phyloP scores from a whole-genome alignment of 2,797 vertebrate genomes.

The Phyllotis vaccarum region DNA sequence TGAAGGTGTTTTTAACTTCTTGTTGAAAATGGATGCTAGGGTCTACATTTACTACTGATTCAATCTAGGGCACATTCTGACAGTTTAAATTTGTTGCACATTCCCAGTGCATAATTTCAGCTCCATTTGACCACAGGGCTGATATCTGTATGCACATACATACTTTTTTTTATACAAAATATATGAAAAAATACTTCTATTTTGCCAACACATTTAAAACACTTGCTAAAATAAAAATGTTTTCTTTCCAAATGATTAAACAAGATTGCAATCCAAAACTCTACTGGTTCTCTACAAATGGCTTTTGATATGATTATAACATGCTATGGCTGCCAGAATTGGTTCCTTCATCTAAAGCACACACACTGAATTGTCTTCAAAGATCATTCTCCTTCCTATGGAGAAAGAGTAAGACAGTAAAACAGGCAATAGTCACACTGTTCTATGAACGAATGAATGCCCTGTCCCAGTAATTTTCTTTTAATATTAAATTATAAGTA shows the following conservation, averaged over 20 bases:
- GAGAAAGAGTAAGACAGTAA: background rate
- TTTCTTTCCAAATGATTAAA: slow-evolving; percentile 18
- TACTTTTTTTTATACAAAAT: background rate
- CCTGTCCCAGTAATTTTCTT: background rate
- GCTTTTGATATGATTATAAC: background rate
- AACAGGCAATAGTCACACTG: background rate
- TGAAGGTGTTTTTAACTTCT: background rate
- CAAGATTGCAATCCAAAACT: background rate
- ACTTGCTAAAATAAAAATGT: background rate
- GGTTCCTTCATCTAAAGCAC: background rate
- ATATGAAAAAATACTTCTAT: background rate
- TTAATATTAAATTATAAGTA: slow-evolving; percentile 9
- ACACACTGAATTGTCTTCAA: background rate
- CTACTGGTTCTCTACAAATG: background rate
- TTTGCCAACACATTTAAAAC: background rate
- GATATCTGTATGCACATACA: background rate
- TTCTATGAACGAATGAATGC: background rate
- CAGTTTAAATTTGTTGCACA: background rate
- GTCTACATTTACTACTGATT: background rate
- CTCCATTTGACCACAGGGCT: background rate
- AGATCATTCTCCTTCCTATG: background rate
- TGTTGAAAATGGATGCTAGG: background rate
- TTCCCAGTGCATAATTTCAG: background rate
- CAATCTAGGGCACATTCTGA: background rate
- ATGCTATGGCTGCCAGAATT: background rate